These are phyloP conservation scores for Biston stratarius DNA, from an alignment of 2,888 invertebrate genomes.

Conservation along the genomic window DNA sequence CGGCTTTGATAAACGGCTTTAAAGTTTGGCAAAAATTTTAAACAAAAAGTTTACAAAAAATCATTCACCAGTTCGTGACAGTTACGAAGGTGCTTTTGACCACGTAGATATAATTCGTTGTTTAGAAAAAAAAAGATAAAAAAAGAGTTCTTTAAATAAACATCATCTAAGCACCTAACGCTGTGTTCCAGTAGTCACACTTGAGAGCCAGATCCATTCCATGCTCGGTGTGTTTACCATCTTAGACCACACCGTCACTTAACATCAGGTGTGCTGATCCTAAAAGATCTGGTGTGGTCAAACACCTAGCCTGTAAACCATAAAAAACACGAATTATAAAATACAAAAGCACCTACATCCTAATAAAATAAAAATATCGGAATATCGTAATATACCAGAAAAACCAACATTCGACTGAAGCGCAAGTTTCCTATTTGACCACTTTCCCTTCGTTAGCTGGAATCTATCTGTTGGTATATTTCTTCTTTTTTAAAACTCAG, in stretches of 20 bases:
- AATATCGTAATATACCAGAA: neutral
- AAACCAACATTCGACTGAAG: neutral
- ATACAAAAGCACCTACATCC: too few species aligned
- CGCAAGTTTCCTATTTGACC: constrained; percentile 21
- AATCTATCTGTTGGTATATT: constrained; percentile 23
- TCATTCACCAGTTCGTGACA: constrained; percentile 3
- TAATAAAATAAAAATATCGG: too few species aligned
- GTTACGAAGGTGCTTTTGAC: constrained; percentile 22
- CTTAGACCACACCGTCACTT: too few species aligned
- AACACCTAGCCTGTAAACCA: too few species aligned
- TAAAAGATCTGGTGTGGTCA: too few species aligned
- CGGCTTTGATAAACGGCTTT: neutral
- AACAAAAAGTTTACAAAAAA: constrained; percentile 4
- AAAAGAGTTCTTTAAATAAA: constrained; percentile 20
- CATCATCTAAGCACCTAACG: neutral
- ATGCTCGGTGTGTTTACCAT: too few species aligned
- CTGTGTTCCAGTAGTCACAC: too few species aligned
- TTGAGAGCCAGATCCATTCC: too few species aligned
- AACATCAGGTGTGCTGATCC: too few species aligned
- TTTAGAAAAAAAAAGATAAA: too few species aligned
- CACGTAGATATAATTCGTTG: neutral
- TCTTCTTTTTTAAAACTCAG: constrained; percentile 5
- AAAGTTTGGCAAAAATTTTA: constrained; percentile 4
- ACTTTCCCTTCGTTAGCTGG: constrained; percentile 24
- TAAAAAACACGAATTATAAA: too few species aligned